Evolutionary conservation across 2,888 invertebrate genomes (phyloP).

Genomic region (Lycophotia porphyrea): DNA sequence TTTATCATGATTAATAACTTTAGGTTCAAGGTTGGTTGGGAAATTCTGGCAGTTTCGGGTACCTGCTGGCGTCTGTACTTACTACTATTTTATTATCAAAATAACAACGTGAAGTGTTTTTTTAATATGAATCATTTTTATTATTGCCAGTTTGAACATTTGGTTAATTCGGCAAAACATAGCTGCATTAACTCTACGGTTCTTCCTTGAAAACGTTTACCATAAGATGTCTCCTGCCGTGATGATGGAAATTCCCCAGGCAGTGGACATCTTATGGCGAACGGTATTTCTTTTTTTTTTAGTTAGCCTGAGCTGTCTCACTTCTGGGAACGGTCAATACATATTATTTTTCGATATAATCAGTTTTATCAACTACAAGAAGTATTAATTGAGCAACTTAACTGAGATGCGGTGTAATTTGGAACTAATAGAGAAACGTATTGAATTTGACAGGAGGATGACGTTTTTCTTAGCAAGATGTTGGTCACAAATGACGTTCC

Average conservation of each 20-base stretch:
- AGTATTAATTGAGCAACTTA: not conserved
- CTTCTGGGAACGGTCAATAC: no score
- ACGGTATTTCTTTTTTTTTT: no score
- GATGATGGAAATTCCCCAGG: no score
- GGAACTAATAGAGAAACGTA: not conserved
- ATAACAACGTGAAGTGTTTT: no score
- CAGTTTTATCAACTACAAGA: not conserved
- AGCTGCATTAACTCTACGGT: not conserved
- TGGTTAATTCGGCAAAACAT: slow-evolving; percentile 14
- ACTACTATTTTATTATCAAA: no score
- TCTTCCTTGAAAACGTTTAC: not conserved
- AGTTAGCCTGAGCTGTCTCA: no score
- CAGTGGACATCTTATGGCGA: no score
- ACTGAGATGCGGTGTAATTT: not conserved
- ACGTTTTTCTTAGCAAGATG: not conserved
- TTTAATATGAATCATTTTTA: not conserved
- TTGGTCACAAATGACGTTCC: not conserved
- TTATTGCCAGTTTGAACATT: slow-evolving; percentile 8
- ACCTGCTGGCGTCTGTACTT: no score
- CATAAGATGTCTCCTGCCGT: no score
- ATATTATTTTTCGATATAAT: not conserved
- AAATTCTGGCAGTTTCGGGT: no score
- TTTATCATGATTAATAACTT: no score
- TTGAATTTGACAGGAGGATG: not conserved
- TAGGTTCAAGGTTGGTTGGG: no score